Conservation (phyloP, 2,888 invertebrate genomes). For the Meganola albula region DNA sequence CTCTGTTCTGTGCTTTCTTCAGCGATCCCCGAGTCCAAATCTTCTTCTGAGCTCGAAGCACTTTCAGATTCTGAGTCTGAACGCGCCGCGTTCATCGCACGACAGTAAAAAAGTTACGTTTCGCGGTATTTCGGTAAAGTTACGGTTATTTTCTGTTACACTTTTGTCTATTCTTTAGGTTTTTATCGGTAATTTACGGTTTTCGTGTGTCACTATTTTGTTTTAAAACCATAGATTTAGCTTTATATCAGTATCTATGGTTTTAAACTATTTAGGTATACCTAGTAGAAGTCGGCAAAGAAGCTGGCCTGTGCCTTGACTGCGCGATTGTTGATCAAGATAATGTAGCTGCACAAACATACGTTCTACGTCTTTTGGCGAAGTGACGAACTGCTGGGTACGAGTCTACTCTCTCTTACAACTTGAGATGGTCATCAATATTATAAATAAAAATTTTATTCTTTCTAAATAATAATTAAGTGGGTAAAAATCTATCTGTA, state of each 20-base stretch:
- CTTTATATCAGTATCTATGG: neutral
- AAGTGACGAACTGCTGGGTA: neutral
- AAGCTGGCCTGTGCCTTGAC: too few species aligned
- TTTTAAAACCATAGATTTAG: neutral
- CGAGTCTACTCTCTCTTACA: too few species aligned
- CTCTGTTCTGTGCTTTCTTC: constrained; percentile 42
- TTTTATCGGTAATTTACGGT: neutral
- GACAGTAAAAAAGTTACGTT: constrained; percentile 1
- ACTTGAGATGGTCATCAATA: too few species aligned
- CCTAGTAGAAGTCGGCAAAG: too few species aligned
- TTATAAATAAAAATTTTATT: too few species aligned
- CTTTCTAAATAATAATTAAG: too few species aligned
- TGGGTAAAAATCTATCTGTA: too few species aligned
- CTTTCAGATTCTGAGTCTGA: constrained; percentile 43
- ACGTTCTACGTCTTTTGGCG: neutral
- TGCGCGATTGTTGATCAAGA: neutral
- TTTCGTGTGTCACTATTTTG: neutral
- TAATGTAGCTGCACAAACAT: neutral
- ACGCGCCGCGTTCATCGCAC: constrained; percentile 42
- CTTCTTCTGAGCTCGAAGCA: constrained; percentile 55
- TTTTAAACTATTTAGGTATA: too few species aligned
- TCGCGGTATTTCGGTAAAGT: neutral
- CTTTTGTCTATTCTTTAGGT: constrained; percentile 5
- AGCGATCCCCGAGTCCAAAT: constrained; percentile 65
- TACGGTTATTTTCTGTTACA: constrained; percentile 6